Percentiles rank a stretch among this genome's conserved stretches.
Evolutionary conservation across 2,797 vertebrate genomes (phyloP).

Genomic region (Semotilus atromaculatus): DNA sequence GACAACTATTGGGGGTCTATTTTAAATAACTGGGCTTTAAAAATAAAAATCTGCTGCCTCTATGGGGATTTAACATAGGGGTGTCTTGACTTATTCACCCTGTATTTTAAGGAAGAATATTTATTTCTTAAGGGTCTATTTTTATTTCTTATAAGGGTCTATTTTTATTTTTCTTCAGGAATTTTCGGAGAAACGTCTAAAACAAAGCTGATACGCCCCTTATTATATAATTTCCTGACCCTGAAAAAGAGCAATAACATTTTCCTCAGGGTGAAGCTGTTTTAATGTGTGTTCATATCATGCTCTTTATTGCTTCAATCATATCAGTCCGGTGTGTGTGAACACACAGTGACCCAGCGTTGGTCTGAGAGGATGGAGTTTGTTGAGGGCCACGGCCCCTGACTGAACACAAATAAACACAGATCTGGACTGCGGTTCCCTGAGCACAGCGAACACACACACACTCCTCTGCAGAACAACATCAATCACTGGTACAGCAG

Average conservation of each 20-base stretch:
- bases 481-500: slow-evolving; percentile 70
- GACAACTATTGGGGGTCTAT: no score
- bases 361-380: slow-evolving; percentile 74
- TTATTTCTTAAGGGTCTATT: no score
- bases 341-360: slow-evolving; percentile 58
- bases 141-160: no score
- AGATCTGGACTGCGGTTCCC: slow-evolving; percentile 68
- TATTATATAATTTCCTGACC: not conserved
- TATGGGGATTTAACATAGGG: no score
- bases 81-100: no score
- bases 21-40: no score
- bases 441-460: slow-evolving; percentile 65
- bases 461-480: slow-evolving; percentile 72
- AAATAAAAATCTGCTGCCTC: no score
- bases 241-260: not conserved
- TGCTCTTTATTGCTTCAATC: not conserved
- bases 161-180: not conserved
- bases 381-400: slow-evolving; percentile 71
- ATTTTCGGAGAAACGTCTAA: not conserved
- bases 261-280: slow-evolving; percentile 6
- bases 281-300: not conserved
- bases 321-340: not conserved
- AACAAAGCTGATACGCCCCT: not conserved
- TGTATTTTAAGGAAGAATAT: no score
- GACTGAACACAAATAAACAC: slow-evolving; percentile 77